Conservation (phyloP, 2,797 vertebrate species). For the Hyperoplus immaculatus region DNA sequence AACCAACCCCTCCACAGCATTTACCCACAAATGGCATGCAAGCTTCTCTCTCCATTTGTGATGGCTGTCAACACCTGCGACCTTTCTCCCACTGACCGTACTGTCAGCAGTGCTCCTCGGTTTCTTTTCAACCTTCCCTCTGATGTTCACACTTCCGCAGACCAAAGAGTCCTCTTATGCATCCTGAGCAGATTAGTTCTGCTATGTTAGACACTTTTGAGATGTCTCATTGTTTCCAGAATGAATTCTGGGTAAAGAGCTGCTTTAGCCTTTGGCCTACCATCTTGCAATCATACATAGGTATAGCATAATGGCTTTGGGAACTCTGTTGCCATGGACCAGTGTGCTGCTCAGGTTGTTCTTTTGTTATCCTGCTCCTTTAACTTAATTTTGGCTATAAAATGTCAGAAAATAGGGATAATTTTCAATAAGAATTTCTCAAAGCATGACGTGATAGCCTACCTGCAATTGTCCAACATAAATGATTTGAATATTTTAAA, state of each 20-base stretch:
- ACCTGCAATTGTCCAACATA: background rate
- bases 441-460: background rate
- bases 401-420: background rate
- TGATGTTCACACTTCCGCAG: conserved; percentile 52
- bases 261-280: conserved; percentile 46
- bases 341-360: background rate
- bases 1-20: background rate
- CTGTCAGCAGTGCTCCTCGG: conserved; percentile 10
- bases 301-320: background rate
- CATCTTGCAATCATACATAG: conserved; percentile 11
- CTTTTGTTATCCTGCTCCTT: background rate
- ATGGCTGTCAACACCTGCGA: conserved; percentile 41
- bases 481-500: background rate
- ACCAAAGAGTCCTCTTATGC: conserved; percentile 23
- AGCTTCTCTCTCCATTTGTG: conserved; percentile 18
- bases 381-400: background rate
- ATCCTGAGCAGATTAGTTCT: conserved; percentile 70
- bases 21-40: background rate
- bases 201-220: conserved; percentile 28
- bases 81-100: conserved; percentile 59
- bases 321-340: background rate
- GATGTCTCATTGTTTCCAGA: conserved; percentile 53
- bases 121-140: conserved; percentile 32
- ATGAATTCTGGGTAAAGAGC: conserved; percentile 16
- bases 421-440: no score